Evolutionary conservation across 1,140 invertebrate species (phyloP).

Genomic region (Phymorhynchus buccinoides): DNA sequence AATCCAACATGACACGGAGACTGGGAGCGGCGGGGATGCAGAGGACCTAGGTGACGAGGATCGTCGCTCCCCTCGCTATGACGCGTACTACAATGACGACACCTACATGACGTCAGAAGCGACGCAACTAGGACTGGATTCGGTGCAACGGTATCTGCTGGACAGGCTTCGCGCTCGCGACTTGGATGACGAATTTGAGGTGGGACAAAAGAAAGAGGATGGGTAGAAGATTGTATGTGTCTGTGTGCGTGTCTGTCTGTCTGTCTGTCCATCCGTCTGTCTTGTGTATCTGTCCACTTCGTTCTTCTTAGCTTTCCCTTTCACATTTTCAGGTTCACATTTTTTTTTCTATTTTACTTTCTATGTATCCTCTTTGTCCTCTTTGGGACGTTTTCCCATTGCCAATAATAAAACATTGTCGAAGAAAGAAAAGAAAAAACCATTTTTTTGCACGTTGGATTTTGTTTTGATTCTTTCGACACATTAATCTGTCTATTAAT

Average conservation of each 20-base stretch:
- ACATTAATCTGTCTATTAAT: too few relatives aligned
- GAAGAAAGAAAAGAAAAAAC: too few relatives aligned
- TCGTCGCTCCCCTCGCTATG: not conserved
- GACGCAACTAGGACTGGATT: not conserved
- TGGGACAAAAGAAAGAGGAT: too few relatives aligned
- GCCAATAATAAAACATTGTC: too few relatives aligned
- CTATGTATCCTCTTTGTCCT: too few relatives aligned
- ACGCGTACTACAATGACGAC: slow-evolving; percentile 29
- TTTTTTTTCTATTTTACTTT: too few relatives aligned
- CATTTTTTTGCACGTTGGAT: too few relatives aligned
- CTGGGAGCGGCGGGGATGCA: not conserved
- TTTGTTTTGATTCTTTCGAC: too few relatives aligned
- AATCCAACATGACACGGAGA: not conserved
- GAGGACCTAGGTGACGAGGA: not conserved
- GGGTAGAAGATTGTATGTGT: too few relatives aligned
- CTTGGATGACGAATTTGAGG: slow-evolving; percentile 12
- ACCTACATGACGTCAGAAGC: slow-evolving; percentile 22
- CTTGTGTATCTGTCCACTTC: slow-evolving; percentile 1
- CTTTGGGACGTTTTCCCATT: too few relatives aligned
- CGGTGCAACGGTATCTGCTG: slow-evolving; percentile 10
- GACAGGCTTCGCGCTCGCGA: not conserved
- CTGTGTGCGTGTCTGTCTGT: not conserved
- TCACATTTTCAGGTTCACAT: too few relatives aligned
- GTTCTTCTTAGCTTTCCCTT: not conserved
- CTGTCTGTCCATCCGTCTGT: not conserved